These are phyloP conservation scores for Congeria kusceri DNA, from an alignment of 2,888 invertebrate species.

Conservation along the genomic window DNA sequence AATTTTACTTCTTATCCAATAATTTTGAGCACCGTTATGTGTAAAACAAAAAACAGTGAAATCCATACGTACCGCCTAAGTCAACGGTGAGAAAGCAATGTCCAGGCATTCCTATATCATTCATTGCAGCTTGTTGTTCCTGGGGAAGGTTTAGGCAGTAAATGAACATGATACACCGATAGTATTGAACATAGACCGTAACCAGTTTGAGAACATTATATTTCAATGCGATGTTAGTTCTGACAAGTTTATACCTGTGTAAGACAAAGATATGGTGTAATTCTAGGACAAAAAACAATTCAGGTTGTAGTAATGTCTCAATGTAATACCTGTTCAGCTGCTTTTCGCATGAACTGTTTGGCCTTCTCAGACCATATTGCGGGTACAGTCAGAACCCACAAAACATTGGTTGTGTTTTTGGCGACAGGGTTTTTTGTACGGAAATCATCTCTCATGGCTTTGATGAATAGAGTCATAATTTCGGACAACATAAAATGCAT, in stretches of 20 bases:
- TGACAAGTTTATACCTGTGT: no score
- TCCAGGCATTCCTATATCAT: not conserved
- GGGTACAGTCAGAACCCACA: conserved; percentile 50
- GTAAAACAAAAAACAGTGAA: no score
- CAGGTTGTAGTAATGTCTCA: no score
- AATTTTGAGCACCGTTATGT: no score
- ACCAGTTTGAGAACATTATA: no score
- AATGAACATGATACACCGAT: no score
- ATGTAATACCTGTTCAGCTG: conserved; percentile 49
- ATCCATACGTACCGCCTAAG: conserved; percentile 30
- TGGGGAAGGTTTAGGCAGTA: conserved; percentile 31
- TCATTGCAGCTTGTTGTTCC: conserved; percentile 15
- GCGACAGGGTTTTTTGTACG: not conserved
- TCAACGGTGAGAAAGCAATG: conserved; percentile 25
- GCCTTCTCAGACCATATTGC: conserved; percentile 48
- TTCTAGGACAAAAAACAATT: no score
- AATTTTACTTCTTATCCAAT: no score
- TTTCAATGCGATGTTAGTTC: no score
- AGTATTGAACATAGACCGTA: no score
- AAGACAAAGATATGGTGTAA: no score
- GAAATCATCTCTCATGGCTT: conserved; percentile 18
- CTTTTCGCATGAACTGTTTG: conserved; percentile 40
- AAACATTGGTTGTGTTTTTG: not conserved
- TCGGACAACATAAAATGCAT: conserved; percentile 20
- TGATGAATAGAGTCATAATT: conserved; percentile 48